Evolutionary conservation across 2,888 invertebrate species (phyloP).

Genomic region (Lasioglossum figueresi): DNA sequence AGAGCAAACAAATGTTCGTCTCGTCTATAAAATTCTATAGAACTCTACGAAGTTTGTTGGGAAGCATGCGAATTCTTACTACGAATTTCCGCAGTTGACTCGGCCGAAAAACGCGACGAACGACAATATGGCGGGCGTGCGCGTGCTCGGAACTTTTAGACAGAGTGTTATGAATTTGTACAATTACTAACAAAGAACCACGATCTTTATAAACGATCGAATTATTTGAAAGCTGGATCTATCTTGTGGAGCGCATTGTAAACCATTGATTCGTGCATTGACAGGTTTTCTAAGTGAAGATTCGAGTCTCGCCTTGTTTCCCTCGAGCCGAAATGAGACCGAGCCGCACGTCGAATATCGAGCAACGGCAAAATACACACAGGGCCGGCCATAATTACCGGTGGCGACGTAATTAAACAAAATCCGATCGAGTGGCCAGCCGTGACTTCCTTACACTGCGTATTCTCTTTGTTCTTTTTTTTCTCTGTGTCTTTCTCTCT

Average conservation of each 20-base stretch:
- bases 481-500: neutral
- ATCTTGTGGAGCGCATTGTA: slow-evolving; percentile 73
- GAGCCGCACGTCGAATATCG: slow-evolving; percentile 76
- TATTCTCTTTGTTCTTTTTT: slow-evolving; percentile 66
- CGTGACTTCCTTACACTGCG: slow-evolving; percentile 70
- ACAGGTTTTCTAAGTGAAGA: slow-evolving; percentile 83
- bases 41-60: neutral
- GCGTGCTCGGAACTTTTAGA: neutral
- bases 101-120: neutral
- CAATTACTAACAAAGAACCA: slow-evolving; percentile 38
- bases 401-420: slow-evolving; percentile 45
- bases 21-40: no score
- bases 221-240: slow-evolving; percentile 53
- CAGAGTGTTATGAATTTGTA: slow-evolving; percentile 41
- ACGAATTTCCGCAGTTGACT: neutral
- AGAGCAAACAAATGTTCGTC: no score
- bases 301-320: slow-evolving; percentile 80
- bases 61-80: neutral
- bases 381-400: slow-evolving; percentile 35
- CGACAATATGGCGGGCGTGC: neutral
- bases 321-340: slow-evolving; percentile 79
- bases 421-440: slow-evolving; percentile 68
- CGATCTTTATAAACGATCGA: slow-evolving; percentile 38
- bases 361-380: slow-evolving; percentile 63
- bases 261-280: slow-evolving; percentile 81